Base-by-base conservation (phyloP, 2,797 vertebrate species). In the Galago senegalensis region DNA sequence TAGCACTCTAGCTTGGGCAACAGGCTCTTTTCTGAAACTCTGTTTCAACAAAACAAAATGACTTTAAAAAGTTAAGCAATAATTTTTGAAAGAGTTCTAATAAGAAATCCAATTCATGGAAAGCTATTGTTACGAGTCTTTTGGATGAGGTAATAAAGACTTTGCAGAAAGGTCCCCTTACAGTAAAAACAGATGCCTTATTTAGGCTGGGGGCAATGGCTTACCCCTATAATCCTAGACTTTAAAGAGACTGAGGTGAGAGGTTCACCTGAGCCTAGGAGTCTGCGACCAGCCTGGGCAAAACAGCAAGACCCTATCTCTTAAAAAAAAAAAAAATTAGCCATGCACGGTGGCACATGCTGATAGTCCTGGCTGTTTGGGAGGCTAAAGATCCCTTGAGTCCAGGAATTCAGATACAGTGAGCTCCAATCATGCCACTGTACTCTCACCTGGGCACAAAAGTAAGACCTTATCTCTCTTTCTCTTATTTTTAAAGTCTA, bases 81-180 rank as follows among this genome's bases (percentile, higher is more conserved):
- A 75, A 75, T 82, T 89, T 96, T 70, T 86, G 14, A 72, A 85
- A 95, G 27, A 27, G 9, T 17, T 49, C 21, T 75, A 85, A 10
- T 49, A 92, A 94, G 61, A 93, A 89, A 95, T 60, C 20, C 17
- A 95, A 84, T 67, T 29, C 40, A 84, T 25, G 16, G 56, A 91
- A 90, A 93, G 21, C 34, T 93, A 92, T 6, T 92, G 31, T 12
- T 84, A 87, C 40, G n/a, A 89, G 81, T 69, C 61, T 90, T 81
- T 73, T 86, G 20, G 67, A 10, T 94, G 40, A 95, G 4, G 58
- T 80, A 86, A 73, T 70, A 89, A 34, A 87, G 20, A 96, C 14
- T 90, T 69, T 93, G 11, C 43, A 82, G 21, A 75, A 92, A 92
- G 75, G 73, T 82, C 12, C 29, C 70, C 37, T 63, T 83, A 65